Base-by-base conservation (phyloP, 2,797 vertebrate species). In the Aplochiton taeniatus region DNA sequence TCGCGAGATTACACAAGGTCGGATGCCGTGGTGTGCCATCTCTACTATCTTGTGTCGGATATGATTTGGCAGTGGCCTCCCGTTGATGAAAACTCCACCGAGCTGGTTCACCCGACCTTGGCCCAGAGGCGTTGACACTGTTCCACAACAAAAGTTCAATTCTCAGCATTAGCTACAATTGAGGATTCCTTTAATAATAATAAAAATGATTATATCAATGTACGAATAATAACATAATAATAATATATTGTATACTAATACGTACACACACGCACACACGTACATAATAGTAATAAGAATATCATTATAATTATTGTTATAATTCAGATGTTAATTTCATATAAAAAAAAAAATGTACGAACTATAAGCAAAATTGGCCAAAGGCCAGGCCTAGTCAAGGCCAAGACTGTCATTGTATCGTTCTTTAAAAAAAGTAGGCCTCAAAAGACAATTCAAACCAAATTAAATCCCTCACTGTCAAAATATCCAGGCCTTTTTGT, bases 21-120 rank as follows among this genome's bases (percentile, higher is more conserved):
- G 88, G 89, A 98, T 98, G 71, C 97, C 97, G 56, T 99, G 97
- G 75, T 99, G 97, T 11, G 97, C 97, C 97, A 99, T 98, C 88
- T 99, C 97, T 83, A 99, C 97, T 62, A 99, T 99, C 91, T 99
- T 99, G 85, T 99, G 97, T 48, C 97, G 94, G 87, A 99, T 99
- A 79, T 99, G 97, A 87, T 98, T 99, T 62, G 97, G 97, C 70
- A 99, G 83, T 0, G 97, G 97, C 57, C 97, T 91, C 59, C 97
- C 97, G 68, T 99, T 99, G 91, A 98, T 98, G 90, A 99, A 99
- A 74, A 99, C 96, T 65, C 96, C 96, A 12, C 97, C 97, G 46
- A 99, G 96, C 87, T 99, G 97, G 87, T 98, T 99, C 78, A 99
- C 97, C 63, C 97, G 92, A 47, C 97, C 97, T 85, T 98, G 97